Base-by-base conservation (phyloP, 2,113 vertebrate genomes). In the Etia nguti region DNA sequence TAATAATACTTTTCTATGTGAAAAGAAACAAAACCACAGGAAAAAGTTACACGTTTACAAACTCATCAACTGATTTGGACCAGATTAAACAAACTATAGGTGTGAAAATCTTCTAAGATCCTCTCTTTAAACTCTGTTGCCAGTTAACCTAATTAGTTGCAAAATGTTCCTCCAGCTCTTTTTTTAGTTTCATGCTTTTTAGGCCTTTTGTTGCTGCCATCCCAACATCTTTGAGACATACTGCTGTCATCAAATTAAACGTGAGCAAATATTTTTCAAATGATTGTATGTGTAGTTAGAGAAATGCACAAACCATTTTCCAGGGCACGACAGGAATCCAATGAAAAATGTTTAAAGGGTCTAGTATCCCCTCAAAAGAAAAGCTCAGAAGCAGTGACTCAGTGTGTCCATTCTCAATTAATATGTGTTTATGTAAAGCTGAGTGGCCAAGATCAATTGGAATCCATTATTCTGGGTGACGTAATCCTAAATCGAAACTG, bases 381-480 rank as follows among this genome's bases (percentile, higher is more conserved):
- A 46, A 73, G 24, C 68, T 18, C 68, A 75, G 24, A 48, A 75
- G 68, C 24, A 48, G 38, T 26, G 38, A 73, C 68, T 26, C 41
- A 48, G 9, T 29, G 6, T 48, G 41, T 29, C 0, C 68, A 75
- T 29, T 75, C 22, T 18, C 41, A 48, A 1, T 20, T 75, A 48
- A 75, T 75, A 48, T 0, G 68, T 48, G 1, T 75, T 75, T 77
- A 50, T 20, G 0, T 48, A 75, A 11, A 2, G 43, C 43, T 31
- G 43, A 77, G 43, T 31, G 43, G 43, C 70, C 16, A 46, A 73
- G 22, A 73, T 73, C 68, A 77, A 77, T 77, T 77, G 73, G 2
- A 52, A 50, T 77, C 26, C 26, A 22, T 36, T 54, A 34, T 36
- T 54, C 75, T 79, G 20, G 20, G 75, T 54, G 46, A 29, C 0